Evolutionary conservation across 2,113 vertebrate genomes (phyloP), one percentile per base, ranked within the genome.

Genomic region (Spea bombifrons): DNA sequence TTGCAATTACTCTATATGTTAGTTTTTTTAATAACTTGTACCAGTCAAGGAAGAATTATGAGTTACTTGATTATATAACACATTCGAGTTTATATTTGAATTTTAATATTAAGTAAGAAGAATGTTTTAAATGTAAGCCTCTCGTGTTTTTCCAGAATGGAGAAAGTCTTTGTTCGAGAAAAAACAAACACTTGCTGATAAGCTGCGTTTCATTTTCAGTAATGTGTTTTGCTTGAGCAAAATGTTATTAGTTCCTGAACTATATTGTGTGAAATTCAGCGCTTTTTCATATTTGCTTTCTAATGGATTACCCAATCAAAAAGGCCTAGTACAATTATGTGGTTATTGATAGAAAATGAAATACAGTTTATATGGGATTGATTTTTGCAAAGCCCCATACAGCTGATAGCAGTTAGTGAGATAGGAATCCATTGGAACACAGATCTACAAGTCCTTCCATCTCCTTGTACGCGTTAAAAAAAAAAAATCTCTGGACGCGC

Each of bases 321-420:
- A 73, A 79, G 71, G 47, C 61, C 64, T 49, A 73, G 47, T 73
- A 73, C 50, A 73, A 79, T 59, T 79, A 73, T 66, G 76, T 47
- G 61, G 53, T 55, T 73, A 79, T 72, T 66, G 76, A 79, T 45
- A 17, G 61, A 53, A 57, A 69, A 79, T 53, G 53, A 69, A 73
- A 73, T 13, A 63, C 76, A 72, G 70, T 66, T 78, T 78, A 64
- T 71, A 49, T 52, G 76, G 57, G 47, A 78, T 71, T 66, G 76
- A 71, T 78, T 78, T 78, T 66, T 67, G 53, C 61, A 55, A 72
- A 63, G 69, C 8, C 47, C 65, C 71, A 30, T 12, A 44, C 70
- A 73, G 69, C 76, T 79, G 52, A 53, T 53, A 66, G 7, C 15
- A 46, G 47, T 79, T 73, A 44, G 47, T 66, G 59, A 10, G 30